Base-by-base conservation (phyloP, 2,888 invertebrate genomes). In the Yponomeuta malinellus region DNA sequence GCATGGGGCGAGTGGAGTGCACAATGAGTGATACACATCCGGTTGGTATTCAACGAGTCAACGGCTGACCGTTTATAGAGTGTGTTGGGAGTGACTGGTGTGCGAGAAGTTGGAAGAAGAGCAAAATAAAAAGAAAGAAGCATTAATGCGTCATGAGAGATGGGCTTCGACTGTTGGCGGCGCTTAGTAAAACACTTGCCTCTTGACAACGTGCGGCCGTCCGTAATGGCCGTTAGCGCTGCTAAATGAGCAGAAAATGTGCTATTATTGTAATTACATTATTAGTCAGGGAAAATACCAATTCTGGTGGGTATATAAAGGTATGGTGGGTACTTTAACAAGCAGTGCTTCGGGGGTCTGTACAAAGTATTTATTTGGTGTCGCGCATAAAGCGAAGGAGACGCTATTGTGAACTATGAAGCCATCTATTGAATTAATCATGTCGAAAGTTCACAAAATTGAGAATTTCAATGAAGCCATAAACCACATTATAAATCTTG, bases 101-200 rank as follows among this genome's bases (percentile, higher is more conserved):
- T 80, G 80, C 83, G 76, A 79, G 83, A 84, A 87, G 79, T 83
- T 83, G 84, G 86, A 77, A 84, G 71, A 69, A 70, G 83, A 85
- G 88, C 86, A 78, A 87, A 86, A 83, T 85, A 84, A 87, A 85
- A 85, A 81, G 84, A 89, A 87, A 87, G 82, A 93, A 93, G 93
- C 93, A 91, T 93, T 93, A 93, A 90, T 91, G 93, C 92, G 86
- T 88, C 86, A 85, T 88, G 88, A 85, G 88, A 88, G 88, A 88
- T 89, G 85, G 87, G 84, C 89, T 90, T 90, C 89, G 90, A 88
- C 87, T 82, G 85, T 84, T 83, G 86, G 81, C 85, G 82, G 84
- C 84, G 89, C 85, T 86, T 92, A 93, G 88, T 92, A 92, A 90
- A 92, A 92, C 83, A 93, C 93, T 92, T 93, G 93, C 93, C 93